Conservation (phyloP, 2,113 vertebrate genomes). For the Myrmecobius fasciatus region DNA sequence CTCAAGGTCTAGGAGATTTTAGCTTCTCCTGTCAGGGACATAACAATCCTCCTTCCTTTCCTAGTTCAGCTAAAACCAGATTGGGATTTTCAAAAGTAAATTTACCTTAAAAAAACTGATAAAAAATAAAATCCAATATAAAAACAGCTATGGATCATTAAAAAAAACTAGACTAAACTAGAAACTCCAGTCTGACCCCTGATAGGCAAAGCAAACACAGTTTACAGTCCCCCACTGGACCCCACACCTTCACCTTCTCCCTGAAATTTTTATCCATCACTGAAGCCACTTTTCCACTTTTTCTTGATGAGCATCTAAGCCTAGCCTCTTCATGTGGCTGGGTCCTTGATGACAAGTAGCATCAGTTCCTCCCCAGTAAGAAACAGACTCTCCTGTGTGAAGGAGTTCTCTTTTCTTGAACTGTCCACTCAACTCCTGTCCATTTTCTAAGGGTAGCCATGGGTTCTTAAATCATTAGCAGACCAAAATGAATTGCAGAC, state of each 20-base stretch:
- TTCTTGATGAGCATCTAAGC: not conserved
- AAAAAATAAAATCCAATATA: not conserved
- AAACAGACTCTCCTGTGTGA: not conserved
- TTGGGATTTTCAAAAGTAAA: not conserved
- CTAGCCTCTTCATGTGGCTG: not conserved
- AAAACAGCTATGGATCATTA: not conserved
- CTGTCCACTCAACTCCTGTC: not conserved
- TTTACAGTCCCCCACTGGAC: not conserved
- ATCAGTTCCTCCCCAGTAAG: not conserved
- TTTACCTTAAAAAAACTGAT: not conserved
- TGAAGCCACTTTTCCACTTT: not conserved
- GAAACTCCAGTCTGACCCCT: not conserved
- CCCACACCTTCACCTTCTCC: not conserved
- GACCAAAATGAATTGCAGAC: not conserved
- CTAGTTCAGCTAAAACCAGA: not conserved
- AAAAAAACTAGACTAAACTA: no score
- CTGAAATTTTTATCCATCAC: not conserved
- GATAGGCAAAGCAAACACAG: not conserved
- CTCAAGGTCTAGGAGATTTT: not conserved
- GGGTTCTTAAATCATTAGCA: not conserved
- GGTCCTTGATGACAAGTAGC: not conserved
- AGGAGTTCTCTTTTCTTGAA: not conserved
- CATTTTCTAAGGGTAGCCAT: not conserved
- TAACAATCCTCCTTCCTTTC: not conserved
- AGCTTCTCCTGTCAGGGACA: not conserved